Conservation (phyloP, 2,888 invertebrate species). For the Lepidochrysops patricia region DNA sequence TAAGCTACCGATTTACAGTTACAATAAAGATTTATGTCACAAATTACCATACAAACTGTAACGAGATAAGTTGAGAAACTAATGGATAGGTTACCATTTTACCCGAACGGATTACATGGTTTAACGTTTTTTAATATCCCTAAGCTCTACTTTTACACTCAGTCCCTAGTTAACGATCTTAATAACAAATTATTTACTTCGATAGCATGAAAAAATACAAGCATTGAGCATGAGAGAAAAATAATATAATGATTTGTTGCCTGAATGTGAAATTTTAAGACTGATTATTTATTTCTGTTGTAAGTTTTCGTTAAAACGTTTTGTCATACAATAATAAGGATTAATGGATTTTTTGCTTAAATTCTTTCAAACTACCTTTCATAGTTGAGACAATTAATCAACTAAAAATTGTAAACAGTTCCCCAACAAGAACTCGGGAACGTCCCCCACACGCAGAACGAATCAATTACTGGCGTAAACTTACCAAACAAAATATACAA, state of each 20-base stretch:
- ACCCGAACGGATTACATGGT: neutral
- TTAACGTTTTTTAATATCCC: neutral
- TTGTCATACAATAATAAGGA: too few species aligned
- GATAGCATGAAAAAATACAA: too few species aligned
- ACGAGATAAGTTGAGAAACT: neutral
- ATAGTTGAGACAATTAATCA: neutral
- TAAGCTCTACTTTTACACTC: neutral
- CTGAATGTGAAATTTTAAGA: too few species aligned
- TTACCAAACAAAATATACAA: constrained; percentile 35
- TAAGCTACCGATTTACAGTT: constrained; percentile 18
- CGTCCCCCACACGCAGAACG: neutral
- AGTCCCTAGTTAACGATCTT: neutral
- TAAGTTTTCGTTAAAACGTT: too few species aligned
- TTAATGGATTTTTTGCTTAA: too few species aligned
- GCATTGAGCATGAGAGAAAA: too few species aligned
- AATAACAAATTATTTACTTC: neutral
- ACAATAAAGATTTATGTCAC: constrained; percentile 5
- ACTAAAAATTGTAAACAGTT: neutral
- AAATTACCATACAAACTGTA: constrained; percentile 4
- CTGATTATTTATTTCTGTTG: too few species aligned
- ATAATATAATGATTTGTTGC: too few species aligned
- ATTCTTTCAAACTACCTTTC: neutral
- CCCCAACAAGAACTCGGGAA: neutral
- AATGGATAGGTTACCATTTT: neutral
- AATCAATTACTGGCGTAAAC: constrained; percentile 6